phyloP scores from a whole-genome alignment of 2,888 invertebrate genomes.

The Meiosimyza platycephala region DNA sequence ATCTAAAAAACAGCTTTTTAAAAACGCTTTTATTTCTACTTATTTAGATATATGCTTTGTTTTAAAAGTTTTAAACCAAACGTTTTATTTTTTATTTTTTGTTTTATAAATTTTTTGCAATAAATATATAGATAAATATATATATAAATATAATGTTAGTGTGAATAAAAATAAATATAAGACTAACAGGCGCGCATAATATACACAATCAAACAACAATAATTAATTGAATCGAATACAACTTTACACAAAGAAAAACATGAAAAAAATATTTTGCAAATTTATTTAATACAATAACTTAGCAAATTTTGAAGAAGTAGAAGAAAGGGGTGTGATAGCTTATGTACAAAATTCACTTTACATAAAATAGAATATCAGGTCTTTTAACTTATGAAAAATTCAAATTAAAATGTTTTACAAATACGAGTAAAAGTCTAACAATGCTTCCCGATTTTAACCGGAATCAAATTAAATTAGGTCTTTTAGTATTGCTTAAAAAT shows the following conservation, averaged over 20 bases:
- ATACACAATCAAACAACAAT: constrained; percentile 26
- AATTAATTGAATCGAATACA: constrained; percentile 24
- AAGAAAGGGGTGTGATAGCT: neutral
- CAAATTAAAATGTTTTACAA: neutral
- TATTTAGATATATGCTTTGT: neutral
- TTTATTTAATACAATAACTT: neutral
- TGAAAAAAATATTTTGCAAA: constrained; percentile 16
- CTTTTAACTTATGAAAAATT: constrained; percentile 3
- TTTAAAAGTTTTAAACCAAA: neutral
- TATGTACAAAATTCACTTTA: neutral
- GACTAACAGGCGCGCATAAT: constrained; percentile 14
- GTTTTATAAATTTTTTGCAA: constrained; percentile 1
- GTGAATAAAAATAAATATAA: neutral
- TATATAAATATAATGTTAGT: neutral
- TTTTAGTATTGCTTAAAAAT: too few species aligned
- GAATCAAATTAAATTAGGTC: neutral
- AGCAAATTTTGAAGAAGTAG: neutral
- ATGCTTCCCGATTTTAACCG: neutral
- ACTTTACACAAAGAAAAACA: neutral
- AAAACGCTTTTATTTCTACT: neutral
- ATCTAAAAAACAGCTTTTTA: too few species aligned
- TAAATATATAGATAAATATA: constrained; percentile 7
- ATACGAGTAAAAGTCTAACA: neutral
- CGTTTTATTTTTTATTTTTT: neutral
- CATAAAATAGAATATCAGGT: neutral